Conservation (phyloP, 1,140 invertebrate genomes). For the Eurosta solidaginis region DNA sequence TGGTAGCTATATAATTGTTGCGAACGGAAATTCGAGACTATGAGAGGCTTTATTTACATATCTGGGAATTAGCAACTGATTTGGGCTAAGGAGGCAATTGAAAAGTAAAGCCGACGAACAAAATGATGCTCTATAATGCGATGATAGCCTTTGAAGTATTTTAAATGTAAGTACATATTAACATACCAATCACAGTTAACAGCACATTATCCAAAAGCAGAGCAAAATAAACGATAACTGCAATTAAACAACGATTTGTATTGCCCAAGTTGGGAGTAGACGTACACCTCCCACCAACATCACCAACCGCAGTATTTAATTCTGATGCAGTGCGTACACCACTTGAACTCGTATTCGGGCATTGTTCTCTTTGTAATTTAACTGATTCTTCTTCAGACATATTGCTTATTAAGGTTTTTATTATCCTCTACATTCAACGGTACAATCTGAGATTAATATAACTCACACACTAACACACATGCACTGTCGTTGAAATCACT, state of each 20-base stretch:
- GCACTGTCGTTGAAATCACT: too few relatives aligned
- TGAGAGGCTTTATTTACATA: too few relatives aligned
- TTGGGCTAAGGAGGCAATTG: too few relatives aligned
- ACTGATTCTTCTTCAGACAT: slow-evolving; percentile 17
- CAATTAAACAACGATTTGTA: slow-evolving; percentile 55
- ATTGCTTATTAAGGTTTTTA: too few relatives aligned
- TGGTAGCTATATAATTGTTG: too few relatives aligned
- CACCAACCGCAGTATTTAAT: slow-evolving; percentile 6
- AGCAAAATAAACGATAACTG: slow-evolving; percentile 69
- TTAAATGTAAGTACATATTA: not conserved
- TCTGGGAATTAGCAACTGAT: too few relatives aligned
- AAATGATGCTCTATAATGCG: too few relatives aligned
- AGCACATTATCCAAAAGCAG: slow-evolving; percentile 78
- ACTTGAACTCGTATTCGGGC: not conserved
- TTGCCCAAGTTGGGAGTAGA: slow-evolving; percentile 34
- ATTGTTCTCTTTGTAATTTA: not conserved
- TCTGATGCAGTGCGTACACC: not conserved
- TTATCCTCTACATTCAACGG: too few relatives aligned
- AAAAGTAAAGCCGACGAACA: too few relatives aligned
- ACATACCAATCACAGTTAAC: slow-evolving; percentile 75
- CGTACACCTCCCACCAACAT: slow-evolving; percentile 23
- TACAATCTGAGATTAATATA: too few relatives aligned
- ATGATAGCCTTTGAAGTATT: slow-evolving; percentile 42
- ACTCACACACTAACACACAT: not conserved
- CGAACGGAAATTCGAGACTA: too few relatives aligned